phyloP scores from a whole-genome alignment of 1,140 invertebrate genomes.

The Trissolcus basalis region DNA sequence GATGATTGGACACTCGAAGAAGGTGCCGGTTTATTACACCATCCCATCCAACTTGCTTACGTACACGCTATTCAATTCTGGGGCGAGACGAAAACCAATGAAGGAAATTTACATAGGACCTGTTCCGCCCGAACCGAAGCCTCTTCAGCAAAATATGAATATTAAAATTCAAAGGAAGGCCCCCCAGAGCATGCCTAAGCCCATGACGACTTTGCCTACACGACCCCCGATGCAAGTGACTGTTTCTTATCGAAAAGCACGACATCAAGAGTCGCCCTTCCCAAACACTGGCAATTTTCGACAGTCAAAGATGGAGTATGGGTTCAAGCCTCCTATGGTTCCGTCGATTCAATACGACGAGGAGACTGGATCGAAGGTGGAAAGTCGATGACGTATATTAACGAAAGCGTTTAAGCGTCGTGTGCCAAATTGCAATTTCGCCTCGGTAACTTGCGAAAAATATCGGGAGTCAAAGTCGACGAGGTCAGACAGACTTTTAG shows the following conservation, averaged over 20 bases:
- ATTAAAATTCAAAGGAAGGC: conserved; percentile 21
- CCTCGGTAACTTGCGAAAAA: conserved; percentile 10
- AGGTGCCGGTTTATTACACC: conserved; percentile 40
- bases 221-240: conserved; percentile 34
- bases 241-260: conserved; percentile 59
- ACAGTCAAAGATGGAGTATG: conserved; percentile 85
- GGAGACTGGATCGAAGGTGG: conserved; percentile 70
- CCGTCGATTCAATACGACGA: conserved; percentile 89
- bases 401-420: conserved; percentile 16
- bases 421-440: conserved; percentile 54
- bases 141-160: conserved; percentile 8
- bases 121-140: conserved; percentile 65
- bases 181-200: conserved; percentile 36
- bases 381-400: conserved; percentile 60
- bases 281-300: conserved; percentile 77
- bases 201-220: conserved; percentile 14
- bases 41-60: conserved; percentile 37
- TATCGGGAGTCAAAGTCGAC: not conserved
- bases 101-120: conserved; percentile 72
- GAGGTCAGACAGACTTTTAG: conserved; percentile 17
- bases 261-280: conserved; percentile 62
- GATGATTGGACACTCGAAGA: conserved; percentile 12
- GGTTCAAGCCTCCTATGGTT: conserved; percentile 86
- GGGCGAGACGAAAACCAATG: conserved; percentile 19
- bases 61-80: conserved; percentile 34